Evolutionary conservation across 92 coral and sea anemone species (phyloP), one percentile per base, ranked within the genome.

Genomic region (Umimayanthus chanpuru): DNA sequence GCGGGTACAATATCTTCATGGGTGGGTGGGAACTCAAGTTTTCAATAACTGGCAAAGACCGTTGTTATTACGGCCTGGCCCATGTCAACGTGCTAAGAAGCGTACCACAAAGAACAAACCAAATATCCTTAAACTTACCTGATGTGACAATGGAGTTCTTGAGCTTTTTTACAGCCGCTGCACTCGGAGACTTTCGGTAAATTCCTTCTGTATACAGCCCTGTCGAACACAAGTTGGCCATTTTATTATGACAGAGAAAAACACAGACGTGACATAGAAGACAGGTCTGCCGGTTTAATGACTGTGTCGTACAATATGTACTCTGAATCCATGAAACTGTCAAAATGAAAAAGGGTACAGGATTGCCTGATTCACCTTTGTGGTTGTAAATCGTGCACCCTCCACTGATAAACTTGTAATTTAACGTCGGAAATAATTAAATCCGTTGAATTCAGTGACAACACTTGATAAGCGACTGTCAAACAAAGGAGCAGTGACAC

Each of bases 181-280:
- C 95, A 61, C 96, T 94, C 16, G 99, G 98, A 16, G 97, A 95
- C 87, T 97, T 97, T 39, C 99, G 88, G 86, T 97, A 97, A 43
- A 97, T 91, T 4, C 99, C 99, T 77, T 97, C 99, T 10, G 95
- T 90, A 85, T 93, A 97, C 67, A 97, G 76, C 76, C 98, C 99
- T 97, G 73, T 49, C 88, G 30, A 79, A 23, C 14, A 21, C 14
- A 55, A 53, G 2, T 8, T 49, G 32, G 44, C 49, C 40, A 47
- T 41, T 26, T 58, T 65, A 15, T 53, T 53, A 53, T 11, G 58
- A 12, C 18, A 53, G 16, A 53, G 58, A 53, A 53, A 47, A 53
- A 53, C 58, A 53, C 18, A 53, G 4, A 12, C 14, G 58, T 53
- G 58, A 11, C 58, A 12, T 53, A 12, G 58, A 53, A 53, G 4